Base-by-base conservation (phyloP, 1,140 invertebrate species). In the Myzus persicae region DNA sequence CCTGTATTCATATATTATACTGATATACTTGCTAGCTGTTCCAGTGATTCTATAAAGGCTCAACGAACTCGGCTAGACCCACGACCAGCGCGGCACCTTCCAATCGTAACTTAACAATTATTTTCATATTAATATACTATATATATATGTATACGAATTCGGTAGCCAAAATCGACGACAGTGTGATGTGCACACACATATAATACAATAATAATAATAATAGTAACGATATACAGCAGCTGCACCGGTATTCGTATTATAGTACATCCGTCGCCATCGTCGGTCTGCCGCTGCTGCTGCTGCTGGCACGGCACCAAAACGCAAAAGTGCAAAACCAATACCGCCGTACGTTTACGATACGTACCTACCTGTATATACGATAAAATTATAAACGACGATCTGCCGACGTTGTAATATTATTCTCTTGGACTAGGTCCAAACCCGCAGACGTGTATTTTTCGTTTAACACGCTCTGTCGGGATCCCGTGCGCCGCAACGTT, bases 281-380 rank as follows among this genome's bases (percentile, higher is more conserved):
- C 59, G 11, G 59, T 76, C 26, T 14, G 84, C 26, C 5, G 38
- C 24, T 42, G 82, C 38, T 31, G 84, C 40, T 14, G 46, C 22
- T 67, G 31, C 88, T 89, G 88, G 88, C 88, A 89, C 48, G 24
- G 38, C 8, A 40, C 51, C 88, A 89, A 89, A 51, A 51, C 44
- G 46, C 36, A 89, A 89, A 54, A 51, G 36, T n/a, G 20, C 48
- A 89, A 89, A 89, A 89, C 88, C 88, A 36, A 89, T 51, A 88
- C 18, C 76, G 59, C 36, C 76, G 76, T 40, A 26, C 22, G 81
- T 26, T 20, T 24, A 40, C 38, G 1, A 40, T 40, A 84, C 7
- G 20, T 18, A 48, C 36, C 1, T 59, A 59, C 54, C 36, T 22
- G 9, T 40, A 82, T 7, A 18, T 14, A 67, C 7, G 26, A 84